Base-by-base conservation (phyloP, 2,888 invertebrate species). In the Corythucha ciliata region DNA sequence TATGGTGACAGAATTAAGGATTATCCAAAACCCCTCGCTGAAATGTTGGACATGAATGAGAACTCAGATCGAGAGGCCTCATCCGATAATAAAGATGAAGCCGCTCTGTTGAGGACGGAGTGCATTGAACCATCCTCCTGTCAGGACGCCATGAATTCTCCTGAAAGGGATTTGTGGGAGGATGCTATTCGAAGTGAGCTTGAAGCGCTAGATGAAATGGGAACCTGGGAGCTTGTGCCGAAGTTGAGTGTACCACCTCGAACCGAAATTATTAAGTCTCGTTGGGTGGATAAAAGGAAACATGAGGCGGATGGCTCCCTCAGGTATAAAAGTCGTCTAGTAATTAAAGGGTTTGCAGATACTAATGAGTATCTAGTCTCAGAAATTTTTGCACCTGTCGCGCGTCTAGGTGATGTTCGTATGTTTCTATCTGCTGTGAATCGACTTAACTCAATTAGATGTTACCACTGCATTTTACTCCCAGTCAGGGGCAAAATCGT, bases 401-500 rank as follows among this genome's bases (percentile, higher is more conserved):
- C 42, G 10, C 25, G 42, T 12, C 27, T 42, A 26, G 26, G 12
- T 7, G 42, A 42, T 26, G 26, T 42, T 7, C 7, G 26, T 6
- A 26, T 42, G 10, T 4, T 42, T 14, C n/a, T 42, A 16, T 14
- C 16, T 10, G 16, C 27, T 6, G 42, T 18, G 16, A 26, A 24
- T 42, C 6, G 42, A 42, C 26, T 18, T 24, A 14, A 14, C 16
- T 14, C 42, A 42, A n/a, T 21, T 42, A 18, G 42, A 42, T 26
- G 42, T 42, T n/a, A 42, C 25, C 12, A 42, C 42, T 24, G 42
- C 42, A 26, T 42, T 42, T n/a, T n/a, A n/a, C n/a, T n/a, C n/a
- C n/a, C n/a, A n/a, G n/a, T n/a, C n/a, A n/a, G n/a, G n/a, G n/a
- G n/a, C n/a, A n/a, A n/a, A n/a, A n/a, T n/a, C n/a, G n/a, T n/a